phyloP scores from a whole-genome alignment of 2,888 invertebrate species.

The Patella depressa region DNA sequence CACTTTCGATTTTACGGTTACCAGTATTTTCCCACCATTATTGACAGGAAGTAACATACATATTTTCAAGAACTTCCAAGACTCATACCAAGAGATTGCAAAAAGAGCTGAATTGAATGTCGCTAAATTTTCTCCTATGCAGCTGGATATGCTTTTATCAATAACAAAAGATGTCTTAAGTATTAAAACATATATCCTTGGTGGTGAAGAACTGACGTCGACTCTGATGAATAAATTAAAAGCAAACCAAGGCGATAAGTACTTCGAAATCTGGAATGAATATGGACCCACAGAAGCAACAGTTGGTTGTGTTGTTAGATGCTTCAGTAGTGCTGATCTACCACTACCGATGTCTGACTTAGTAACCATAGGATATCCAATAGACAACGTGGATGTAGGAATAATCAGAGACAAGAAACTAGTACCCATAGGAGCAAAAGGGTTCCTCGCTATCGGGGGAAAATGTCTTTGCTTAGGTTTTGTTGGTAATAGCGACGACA shows the following conservation, averaged over 20 bases:
- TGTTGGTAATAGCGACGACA: neutral
- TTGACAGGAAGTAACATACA: neutral
- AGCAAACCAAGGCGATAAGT: neutral
- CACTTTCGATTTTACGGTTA: neutral
- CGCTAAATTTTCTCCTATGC: neutral
- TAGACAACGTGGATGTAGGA: constrained; percentile 1
- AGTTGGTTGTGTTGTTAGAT: neutral
- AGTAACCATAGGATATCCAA: neutral
- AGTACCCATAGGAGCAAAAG: constrained; percentile 1
- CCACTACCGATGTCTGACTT: neutral
- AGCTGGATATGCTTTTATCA: neutral
- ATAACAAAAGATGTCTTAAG: neutral
- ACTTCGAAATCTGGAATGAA: neutral
- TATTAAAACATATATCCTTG: neutral
- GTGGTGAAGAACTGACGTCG: neutral
- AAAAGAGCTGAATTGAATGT: neutral
- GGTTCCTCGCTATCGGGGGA: neutral
- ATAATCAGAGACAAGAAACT: neutral
- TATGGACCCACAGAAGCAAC: constrained; percentile 3
- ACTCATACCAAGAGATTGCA: neutral
- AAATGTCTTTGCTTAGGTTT: neutral
- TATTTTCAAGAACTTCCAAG: constrained; percentile 1
- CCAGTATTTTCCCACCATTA: neutral
- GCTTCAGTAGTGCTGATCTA: neutral
- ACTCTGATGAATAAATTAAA: neutral